phyloP scores from a whole-genome alignment of 2,113 vertebrate genomes.

The Cryptotis parvus region DNA sequence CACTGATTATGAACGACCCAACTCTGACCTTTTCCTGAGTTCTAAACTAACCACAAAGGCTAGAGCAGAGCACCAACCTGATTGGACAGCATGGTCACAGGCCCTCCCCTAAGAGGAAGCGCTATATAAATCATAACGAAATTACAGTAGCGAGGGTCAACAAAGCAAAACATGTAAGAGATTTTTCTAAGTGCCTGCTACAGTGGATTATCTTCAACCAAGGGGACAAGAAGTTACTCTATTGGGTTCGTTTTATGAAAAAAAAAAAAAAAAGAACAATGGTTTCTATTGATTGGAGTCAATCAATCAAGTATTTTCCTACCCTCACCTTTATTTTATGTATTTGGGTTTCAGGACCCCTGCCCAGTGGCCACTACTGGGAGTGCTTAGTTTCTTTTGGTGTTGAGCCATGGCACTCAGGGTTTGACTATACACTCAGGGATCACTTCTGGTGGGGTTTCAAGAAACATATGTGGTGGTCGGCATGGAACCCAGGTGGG shows the following conservation, averaged over 20 bases:
- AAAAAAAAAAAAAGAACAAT: background rate
- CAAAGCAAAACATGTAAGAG: background rate
- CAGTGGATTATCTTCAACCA: background rate
- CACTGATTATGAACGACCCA: background rate
- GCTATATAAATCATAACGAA: background rate
- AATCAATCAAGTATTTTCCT: too few relatives aligned
- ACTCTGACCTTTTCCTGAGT: background rate
- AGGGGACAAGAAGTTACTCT: background rate
- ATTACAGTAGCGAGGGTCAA: rapidly evolving
- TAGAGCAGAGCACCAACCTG: background rate
- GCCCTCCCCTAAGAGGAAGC: background rate
- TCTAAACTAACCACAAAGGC: background rate
- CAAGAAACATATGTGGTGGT: too few relatives aligned
- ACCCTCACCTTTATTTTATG: too few relatives aligned
- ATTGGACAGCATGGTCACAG: background rate
- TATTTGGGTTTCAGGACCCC: too few relatives aligned
- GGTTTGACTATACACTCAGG: too few relatives aligned
- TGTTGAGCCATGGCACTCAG: too few relatives aligned
- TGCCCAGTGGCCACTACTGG: too few relatives aligned
- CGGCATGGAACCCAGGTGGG: too few relatives aligned
- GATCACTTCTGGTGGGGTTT: too few relatives aligned
- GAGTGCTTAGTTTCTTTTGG: too few relatives aligned
- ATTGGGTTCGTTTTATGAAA: background rate
- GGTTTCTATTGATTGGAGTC: background rate
- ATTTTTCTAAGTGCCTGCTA: background rate